A percentile compares a stretch with the other conserved stretches of the same genome.
Evolutionary conservation across 64 coral and sea anemone species (phyloP).

Genomic region (Orbicella faveolata): DNA sequence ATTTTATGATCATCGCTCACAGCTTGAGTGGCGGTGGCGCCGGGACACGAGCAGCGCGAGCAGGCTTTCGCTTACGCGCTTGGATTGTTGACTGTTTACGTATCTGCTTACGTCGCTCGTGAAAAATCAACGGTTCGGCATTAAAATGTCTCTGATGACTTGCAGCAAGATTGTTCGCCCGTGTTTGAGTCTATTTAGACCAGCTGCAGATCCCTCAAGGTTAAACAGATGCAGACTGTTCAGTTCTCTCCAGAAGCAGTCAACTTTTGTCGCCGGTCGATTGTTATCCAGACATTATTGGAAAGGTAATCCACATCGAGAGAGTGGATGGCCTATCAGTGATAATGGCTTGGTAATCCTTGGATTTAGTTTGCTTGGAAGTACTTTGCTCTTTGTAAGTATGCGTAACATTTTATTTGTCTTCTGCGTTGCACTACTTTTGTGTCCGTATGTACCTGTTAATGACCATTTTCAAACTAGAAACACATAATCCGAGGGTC

Average conservation of each 20-base stretch:
- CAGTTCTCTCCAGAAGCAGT: constrained; percentile 35
- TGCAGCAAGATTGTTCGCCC: constrained; percentile 73
- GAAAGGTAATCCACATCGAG: background rate
- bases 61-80: too few species aligned
- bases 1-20: too few species aligned
- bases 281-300: background rate
- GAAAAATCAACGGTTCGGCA: background rate
- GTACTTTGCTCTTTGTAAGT: constrained; percentile 30
- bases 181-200: constrained; percentile 54
- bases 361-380: constrained; percentile 65
- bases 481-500: too few species aligned
- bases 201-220: constrained; percentile 3
- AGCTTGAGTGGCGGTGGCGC: too few species aligned
- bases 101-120: too few species aligned
- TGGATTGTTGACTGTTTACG: too few species aligned
- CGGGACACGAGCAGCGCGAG: too few species aligned
- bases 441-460: too few species aligned
- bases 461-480: too few species aligned
- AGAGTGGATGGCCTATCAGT: background rate
- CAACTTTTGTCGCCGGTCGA: constrained; percentile 6
- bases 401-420: too few species aligned
- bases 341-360: constrained; percentile 60
- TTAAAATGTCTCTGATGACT: constrained; percentile 46
- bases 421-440: too few species aligned
- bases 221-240: constrained; percentile 15